phyloP scores from a whole-genome alignment of 1,140 invertebrate genomes.

The Mamestra configurata region DNA sequence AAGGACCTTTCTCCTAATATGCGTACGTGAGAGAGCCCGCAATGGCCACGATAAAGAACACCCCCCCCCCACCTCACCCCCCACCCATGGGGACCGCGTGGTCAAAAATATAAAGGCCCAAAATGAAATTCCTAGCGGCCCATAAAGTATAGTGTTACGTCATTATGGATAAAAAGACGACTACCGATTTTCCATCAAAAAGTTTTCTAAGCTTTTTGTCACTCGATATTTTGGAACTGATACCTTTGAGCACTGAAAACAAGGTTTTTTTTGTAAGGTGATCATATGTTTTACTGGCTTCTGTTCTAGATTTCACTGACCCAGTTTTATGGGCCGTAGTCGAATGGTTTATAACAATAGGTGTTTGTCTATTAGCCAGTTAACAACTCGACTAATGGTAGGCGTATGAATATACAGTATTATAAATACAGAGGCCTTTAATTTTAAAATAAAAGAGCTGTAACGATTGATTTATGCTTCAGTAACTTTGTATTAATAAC shows the following conservation, averaged over 20 bases:
- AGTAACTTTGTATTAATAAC: slow-evolving; percentile 24
- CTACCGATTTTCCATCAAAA: slow-evolving; percentile 33
- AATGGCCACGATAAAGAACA: slow-evolving; percentile 65
- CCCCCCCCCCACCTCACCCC: slow-evolving; percentile 52
- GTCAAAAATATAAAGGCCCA: slow-evolving; percentile 79
- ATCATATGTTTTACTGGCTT: neutral
- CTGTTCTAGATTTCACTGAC: slow-evolving; percentile 12
- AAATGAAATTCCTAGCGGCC: slow-evolving; percentile 79
- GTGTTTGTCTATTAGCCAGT: slow-evolving; percentile 28
- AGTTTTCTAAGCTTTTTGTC: slow-evolving; percentile 44
- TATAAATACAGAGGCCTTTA: neutral
- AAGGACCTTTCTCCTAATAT: slow-evolving; percentile 65
- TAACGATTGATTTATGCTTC: slow-evolving; percentile 13
- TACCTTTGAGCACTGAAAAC: slow-evolving; percentile 37
- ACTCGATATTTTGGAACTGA: slow-evolving; percentile 29
- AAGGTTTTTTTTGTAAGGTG: slow-evolving; percentile 35
- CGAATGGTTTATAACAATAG: slow-evolving; percentile 5
- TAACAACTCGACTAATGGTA: slow-evolving; percentile 34
- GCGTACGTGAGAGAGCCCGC: slow-evolving; percentile 64
- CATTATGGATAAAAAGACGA: slow-evolving; percentile 66
- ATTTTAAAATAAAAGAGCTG: neutral
- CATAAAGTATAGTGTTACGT: slow-evolving; percentile 84
- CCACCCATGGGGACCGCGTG: slow-evolving; percentile 58
- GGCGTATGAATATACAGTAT: neutral
- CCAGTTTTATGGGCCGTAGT: slow-evolving; percentile 16